Evolutionary conservation across 2,113 vertebrate species (phyloP), one percentile per base, ranked within the genome.

Genomic region (Gymnogyps californianus): DNA sequence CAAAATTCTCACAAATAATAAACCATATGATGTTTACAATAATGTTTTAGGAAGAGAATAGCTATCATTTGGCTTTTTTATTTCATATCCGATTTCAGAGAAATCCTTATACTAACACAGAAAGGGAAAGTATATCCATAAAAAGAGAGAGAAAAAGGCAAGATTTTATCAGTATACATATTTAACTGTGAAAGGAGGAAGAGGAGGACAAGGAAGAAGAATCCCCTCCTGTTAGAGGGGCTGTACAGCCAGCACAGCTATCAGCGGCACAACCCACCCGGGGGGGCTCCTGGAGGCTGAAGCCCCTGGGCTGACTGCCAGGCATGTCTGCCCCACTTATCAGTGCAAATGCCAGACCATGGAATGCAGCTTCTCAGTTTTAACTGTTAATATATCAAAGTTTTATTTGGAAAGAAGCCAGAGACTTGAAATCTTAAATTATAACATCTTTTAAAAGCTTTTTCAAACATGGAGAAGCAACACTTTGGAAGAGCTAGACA

Each of bases 381-480:
- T 92, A 84, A 93, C 89, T 89, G 77, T 44, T 96, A 78, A 92
- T 75, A 61, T 44, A 96, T 92, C 81, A 57, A 84, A 80, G 89
- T 82, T 97, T 79, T 57, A 78, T 49, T 64, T 93, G 95, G 96
- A 94, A 92, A 90, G 83, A 72, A 81, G 94, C 95, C 95, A 97
- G 59, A 67, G n/a, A 74, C 74, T 51, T 34, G 77, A 89, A 90
- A 95, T 92, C 83, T 93, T 85, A 85, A 96, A 94, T 95, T 83
- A 89, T 51, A 90, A 66, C 32, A 24, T 71, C 36, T 87, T 89
- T 83, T 91, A 89, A 97, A 96, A 91, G 92, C 90, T 90, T 95
- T 83, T 91, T 69, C 87, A 85, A 93, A 80, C 78, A 80, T 5
- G 36, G 52, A 88, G 57, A 86, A 87, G 81, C 59, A 94, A 93